Evolutionary conservation across 2,113 vertebrate genomes (phyloP).

Genomic region (Heptranchias perlo): DNA sequence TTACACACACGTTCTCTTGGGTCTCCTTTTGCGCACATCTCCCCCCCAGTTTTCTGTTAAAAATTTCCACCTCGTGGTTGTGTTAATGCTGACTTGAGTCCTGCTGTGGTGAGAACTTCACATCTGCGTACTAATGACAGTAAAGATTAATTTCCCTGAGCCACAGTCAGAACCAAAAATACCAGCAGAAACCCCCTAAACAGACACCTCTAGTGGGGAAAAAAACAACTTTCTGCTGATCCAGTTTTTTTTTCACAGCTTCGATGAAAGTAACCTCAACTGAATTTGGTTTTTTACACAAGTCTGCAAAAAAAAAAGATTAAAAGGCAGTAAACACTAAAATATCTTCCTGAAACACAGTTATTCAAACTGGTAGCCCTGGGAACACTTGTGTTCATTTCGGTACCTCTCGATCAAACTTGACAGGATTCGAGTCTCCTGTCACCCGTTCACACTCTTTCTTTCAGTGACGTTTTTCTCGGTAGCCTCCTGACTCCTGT

Average conservation of each 20-base stretch:
- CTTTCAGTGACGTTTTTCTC: not conserved
- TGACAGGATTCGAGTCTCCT: too few species aligned
- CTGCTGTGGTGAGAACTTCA: constrained; percentile 86
- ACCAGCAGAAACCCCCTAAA: constrained; percentile 65
- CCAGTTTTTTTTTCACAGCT: constrained; percentile 39
- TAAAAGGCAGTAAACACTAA: constrained; percentile 5
- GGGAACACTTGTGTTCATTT: not conserved
- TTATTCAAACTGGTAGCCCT: not conserved
- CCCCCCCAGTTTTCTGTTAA: constrained; percentile 47
- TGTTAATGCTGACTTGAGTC: constrained; percentile 91
- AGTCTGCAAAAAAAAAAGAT: constrained; percentile 17
- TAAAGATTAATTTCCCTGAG: constrained; percentile 90
- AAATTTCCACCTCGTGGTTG: constrained; percentile 74
- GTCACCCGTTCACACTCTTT: not conserved
- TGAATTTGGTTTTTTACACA: constrained; percentile 6
- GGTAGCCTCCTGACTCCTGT: too few species aligned
- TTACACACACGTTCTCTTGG: not conserved
- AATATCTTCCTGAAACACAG: not conserved
- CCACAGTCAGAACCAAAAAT: constrained; percentile 39
- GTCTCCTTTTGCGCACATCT: not conserved
- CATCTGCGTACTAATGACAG: constrained; percentile 97
- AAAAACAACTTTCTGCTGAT: constrained; percentile 86
- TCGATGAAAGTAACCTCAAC: constrained; percentile 20
- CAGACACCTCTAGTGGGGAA: constrained; percentile 61
- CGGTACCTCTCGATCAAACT: not conserved